Evolutionary conservation across 2,888 invertebrate species (phyloP).

Genomic region (Galerucella nymphaeae): DNA sequence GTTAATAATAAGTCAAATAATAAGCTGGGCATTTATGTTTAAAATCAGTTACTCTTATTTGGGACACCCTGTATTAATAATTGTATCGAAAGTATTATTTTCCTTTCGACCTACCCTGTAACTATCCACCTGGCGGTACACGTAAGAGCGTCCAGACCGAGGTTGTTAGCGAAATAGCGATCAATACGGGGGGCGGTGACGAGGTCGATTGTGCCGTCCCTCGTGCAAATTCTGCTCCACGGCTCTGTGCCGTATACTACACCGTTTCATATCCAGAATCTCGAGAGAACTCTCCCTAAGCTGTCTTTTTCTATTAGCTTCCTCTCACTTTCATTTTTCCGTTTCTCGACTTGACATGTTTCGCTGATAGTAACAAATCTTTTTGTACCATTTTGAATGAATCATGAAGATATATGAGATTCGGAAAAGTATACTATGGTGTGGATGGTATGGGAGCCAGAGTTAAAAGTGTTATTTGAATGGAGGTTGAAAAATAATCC

Average conservation of each 20-base stretch:
- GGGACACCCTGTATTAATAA: too few relatives aligned
- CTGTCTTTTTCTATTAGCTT: neutral
- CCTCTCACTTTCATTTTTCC: neutral
- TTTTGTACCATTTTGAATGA: neutral
- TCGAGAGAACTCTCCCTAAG: neutral
- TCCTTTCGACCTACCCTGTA: conserved; percentile 7
- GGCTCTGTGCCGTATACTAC: neutral
- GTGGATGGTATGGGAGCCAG: too few relatives aligned
- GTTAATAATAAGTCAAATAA: too few relatives aligned
- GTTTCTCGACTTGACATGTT: neutral
- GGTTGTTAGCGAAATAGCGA: conserved; percentile 6
- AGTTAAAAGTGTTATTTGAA: too few relatives aligned
- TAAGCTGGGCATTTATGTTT: too few relatives aligned
- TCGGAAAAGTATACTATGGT: too few relatives aligned
- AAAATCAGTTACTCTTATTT: too few relatives aligned
- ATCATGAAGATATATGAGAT: neutral
- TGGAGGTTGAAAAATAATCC: too few relatives aligned
- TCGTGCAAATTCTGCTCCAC: conserved; percentile 7
- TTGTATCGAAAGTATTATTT: neutral
- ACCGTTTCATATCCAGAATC: conserved; percentile 1
- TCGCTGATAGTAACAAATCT: conserved; percentile 6
- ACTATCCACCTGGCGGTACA: conserved; percentile 21
- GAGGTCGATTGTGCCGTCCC: conserved; percentile 9
- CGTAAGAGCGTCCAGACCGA: conserved; percentile 13
- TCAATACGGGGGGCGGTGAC: conserved; percentile 25